phyloP scores from a whole-genome alignment of 2,888 invertebrate genomes.

The Cordilura impudica region DNA sequence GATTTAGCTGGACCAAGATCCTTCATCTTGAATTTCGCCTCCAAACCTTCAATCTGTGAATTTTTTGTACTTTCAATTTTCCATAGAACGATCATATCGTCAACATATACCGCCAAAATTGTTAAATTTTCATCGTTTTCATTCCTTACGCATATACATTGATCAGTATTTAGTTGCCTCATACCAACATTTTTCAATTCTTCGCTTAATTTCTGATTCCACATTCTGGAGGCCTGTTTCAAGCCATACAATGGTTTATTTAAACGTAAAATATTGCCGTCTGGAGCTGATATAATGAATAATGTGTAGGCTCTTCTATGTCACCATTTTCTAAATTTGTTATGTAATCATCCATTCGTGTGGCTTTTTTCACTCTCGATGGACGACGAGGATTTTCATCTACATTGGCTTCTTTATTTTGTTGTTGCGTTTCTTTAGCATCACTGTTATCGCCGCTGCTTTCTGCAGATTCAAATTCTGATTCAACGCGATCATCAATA shows the following conservation, averaged over 20 bases:
- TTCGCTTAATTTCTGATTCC: neutral
- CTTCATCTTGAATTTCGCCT: conserved; percentile 28
- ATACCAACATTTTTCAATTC: conserved; percentile 8
- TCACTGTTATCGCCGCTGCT: too few species aligned
- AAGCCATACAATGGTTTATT: conserved; percentile 34
- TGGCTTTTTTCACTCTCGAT: neutral
- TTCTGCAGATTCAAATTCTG: too few species aligned
- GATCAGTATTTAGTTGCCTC: conserved; percentile 16
- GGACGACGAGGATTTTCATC: neutral
- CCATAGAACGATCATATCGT: conserved; percentile 43
- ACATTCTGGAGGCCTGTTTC: conserved; percentile 29
- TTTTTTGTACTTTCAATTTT: conserved; percentile 29
- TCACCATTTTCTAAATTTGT: neutral
- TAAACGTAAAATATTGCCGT: conserved; percentile 22
- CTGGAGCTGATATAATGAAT: conserved; percentile 19
- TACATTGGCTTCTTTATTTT: too few species aligned
- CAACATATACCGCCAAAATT: conserved; percentile 9
- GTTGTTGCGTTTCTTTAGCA: too few species aligned
- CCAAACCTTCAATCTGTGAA: conserved; percentile 28
- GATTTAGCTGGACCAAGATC: too few species aligned
- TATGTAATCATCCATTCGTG: conserved; percentile 6
- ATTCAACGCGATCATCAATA: too few species aligned
- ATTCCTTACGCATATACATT: neutral
- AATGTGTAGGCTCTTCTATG: conserved; percentile 4
- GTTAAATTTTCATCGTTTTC: conserved; percentile 3